Base-by-base conservation (phyloP, 2,113 vertebrate genomes). In the Natator depressus region DNA sequence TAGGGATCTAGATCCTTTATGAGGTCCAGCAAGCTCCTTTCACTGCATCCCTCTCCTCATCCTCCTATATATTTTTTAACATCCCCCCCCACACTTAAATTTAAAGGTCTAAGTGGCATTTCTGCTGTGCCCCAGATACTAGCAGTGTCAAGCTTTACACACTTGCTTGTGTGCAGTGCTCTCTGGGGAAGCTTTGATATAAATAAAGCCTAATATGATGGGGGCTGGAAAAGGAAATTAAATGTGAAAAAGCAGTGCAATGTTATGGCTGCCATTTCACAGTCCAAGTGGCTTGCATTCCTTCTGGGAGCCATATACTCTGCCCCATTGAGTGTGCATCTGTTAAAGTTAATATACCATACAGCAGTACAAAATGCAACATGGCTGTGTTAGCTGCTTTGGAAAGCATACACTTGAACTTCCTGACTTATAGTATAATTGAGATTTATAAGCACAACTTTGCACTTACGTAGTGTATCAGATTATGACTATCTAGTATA, bases 321-420 rank as follows among this genome's bases (percentile, higher is more conserved):
- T 72, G 19, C 35, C n/a, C 38, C 38, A 47, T 22, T 35, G 35
- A 57, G 72, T 49, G 90, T 29, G 3, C 8, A 17, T 24, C 27
- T 83, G n/a, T 82, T 46, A 65, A 8, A 82, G 47, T 82, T 95
- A 82, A 79, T 92, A 72, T 59, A 17, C 79, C 89, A 72, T 82
- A 17, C 75, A 90, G 55, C 25, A 93, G 65, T 80, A 24, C 7
- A 78, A 87, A 1, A 88, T 6, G 10, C 81, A 78, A 29, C 47
- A 3, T 49, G 88, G 72, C 69, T 42, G 38, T 38, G 72, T 24
- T 76, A 46, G 20, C 72, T 46, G 72, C n/a, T 75, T 75, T 78
- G 75, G 42, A 78, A 29, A 78, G 10, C 24, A 78, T 47, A 47
- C 24, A 47, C 42, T 49, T 89, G 38, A 22, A 84, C 89, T 89